A percentile compares a stretch with the other conserved stretches of the same genome.
These are phyloP conservation scores for Rotaria magnacalcarata DNA, from an alignment of 2,888 invertebrate species.

Conservation along the genomic window DNA sequence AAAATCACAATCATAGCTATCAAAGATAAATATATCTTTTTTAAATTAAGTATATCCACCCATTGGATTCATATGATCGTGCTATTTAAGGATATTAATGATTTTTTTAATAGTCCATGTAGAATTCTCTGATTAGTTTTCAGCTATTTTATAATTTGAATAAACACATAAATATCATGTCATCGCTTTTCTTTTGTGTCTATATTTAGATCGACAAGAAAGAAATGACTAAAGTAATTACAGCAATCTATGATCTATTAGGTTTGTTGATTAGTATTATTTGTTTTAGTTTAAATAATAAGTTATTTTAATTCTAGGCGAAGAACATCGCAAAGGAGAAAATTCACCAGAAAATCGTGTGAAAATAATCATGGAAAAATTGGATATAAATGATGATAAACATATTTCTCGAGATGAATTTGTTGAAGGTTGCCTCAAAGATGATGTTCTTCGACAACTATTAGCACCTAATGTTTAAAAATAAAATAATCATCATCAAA, in stretches of 20 bases:
- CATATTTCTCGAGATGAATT: constrained; percentile 42
- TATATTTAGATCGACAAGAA: constrained; percentile 44
- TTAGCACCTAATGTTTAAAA: constrained; percentile 46
- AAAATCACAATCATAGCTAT: not conserved
- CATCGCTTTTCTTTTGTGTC: not conserved
- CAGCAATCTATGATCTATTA: constrained; percentile 46
- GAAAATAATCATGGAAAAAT: constrained; percentile 34
- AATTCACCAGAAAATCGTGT: constrained; percentile 45
- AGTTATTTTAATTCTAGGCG: constrained; percentile 25
- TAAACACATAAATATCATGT: not conserved
- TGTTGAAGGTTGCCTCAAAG: constrained; percentile 43
- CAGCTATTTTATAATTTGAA: too few relatives aligned
- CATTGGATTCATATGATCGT: too few relatives aligned
- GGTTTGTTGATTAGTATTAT: not conserved
- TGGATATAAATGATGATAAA: constrained; percentile 43
- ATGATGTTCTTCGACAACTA: constrained; percentile 41
- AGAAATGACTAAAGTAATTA: constrained; percentile 46
- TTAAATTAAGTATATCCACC: too few relatives aligned
- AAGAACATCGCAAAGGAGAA: constrained; percentile 45
- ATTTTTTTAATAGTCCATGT: too few relatives aligned
- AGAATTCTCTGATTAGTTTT: too few relatives aligned
- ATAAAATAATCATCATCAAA: not conserved
- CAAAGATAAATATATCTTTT: not conserved
- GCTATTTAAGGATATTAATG: too few relatives aligned
- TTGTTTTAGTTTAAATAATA: not conserved